Evolutionary conservation across 2,113 vertebrate species (phyloP), one percentile per base, ranked within the genome.

Genomic region (Pyrgilauda ruficollis): DNA sequence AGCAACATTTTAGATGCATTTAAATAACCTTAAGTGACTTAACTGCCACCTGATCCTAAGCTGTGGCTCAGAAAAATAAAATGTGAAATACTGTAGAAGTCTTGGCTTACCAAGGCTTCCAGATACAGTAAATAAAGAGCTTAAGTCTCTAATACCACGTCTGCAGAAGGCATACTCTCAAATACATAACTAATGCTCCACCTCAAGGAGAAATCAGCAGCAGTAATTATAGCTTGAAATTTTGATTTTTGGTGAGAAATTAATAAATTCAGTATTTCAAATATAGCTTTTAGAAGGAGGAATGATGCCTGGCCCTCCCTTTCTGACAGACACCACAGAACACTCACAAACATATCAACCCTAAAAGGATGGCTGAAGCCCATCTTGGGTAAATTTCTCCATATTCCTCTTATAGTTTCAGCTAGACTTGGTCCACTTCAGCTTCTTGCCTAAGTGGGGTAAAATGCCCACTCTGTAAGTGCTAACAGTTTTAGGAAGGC

Each of bases 21-120:
- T 98, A 97, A 98, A 98, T 97, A 98, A 98, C 97, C 97, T 98
- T 97, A 98, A 98, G 95, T 98, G 97, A 98, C 98, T 98, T 96
- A 97, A 93, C 97, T 97, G 97, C 96, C 97, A 98, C 97, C 97
- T 98, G 97, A 98, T 98, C 97, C 98, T 98, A 98, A 98, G 97
- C 97, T 97, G 94, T 91, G 93, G 97, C 96, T 98, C 96, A 98
- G 96, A 97, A 97, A 98, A 98, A 97, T 97, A 96, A 96, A 97
- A 97, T 97, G 97, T 97, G 97, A 98, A 98, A 97, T 98, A 98
- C 88, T 97, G 97, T 98, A 97, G 92, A 97, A 97, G 96, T 97
- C 94, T 97, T 83, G 85, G 97, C 97, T 97, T 98, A 97, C 79
- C 93, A 88, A 92, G 87, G 92, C 90, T 94, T 96, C 97, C 96